phyloP scores from a whole-genome alignment of 2,113 vertebrate genomes.

The Spheniscus mendiculus region DNA sequence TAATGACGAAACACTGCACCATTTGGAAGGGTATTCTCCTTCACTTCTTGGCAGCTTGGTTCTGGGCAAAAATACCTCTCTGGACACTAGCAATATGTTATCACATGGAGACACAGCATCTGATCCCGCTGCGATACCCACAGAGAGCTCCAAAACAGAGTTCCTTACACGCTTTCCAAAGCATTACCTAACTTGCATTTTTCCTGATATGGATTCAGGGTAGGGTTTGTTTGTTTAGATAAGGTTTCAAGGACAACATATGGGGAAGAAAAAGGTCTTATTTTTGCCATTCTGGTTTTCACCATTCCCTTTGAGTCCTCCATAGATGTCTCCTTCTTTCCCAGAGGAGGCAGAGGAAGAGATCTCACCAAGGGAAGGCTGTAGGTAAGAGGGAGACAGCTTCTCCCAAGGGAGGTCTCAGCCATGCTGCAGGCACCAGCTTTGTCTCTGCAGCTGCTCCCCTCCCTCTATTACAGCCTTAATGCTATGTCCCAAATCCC shows the following conservation, averaged over 20 bases:
- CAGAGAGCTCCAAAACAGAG: neutral
- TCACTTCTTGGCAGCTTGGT: conserved; percentile 11
- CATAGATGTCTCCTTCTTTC: neutral
- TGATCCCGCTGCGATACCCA: conserved; percentile 20
- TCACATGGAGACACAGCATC: conserved; percentile 16
- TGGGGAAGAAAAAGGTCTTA: neutral
- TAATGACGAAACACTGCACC: neutral
- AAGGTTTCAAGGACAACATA: neutral
- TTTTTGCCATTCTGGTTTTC: neutral
- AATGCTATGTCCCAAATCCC: neutral
- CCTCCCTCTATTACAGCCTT: neutral
- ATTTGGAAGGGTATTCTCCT: conserved; percentile 25
- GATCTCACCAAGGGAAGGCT: neutral
- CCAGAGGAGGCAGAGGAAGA: neutral
- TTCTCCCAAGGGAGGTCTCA: neutral
- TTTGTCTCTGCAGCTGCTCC: conserved; percentile 1
- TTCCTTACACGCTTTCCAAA: conserved; percentile 9
- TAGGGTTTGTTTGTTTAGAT: neutral
- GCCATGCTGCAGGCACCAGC: neutral
- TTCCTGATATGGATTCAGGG: neutral
- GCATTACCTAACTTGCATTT: conserved; percentile 22
- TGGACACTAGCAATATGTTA: neutral
- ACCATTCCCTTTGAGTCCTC: neutral
- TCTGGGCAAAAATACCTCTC: conserved; percentile 16
- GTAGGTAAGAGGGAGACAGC: neutral